Percentiles rank a stretch among this genome's conserved stretches.
These are phyloP conservation scores for Caenorhabditis sinica DNA, from an alignment of 2,888 invertebrate genomes.

Conservation along the genomic window DNA sequence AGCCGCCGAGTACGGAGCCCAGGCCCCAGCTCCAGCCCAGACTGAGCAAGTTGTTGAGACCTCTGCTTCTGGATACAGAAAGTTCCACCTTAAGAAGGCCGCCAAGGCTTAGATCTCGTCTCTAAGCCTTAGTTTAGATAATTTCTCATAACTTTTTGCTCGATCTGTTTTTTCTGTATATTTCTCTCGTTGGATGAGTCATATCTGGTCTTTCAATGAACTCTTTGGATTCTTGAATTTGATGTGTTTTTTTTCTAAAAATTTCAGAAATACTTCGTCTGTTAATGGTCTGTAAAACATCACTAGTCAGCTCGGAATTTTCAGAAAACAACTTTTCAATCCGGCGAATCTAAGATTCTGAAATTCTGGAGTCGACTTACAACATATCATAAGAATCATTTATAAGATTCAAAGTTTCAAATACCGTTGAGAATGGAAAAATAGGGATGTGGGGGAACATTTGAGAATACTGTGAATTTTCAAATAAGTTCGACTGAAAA, in stretches of 20 bases:
- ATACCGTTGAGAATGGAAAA: not conserved
- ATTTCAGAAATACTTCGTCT: too few species aligned
- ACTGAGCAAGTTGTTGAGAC: conserved; percentile 62
- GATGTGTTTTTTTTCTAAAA: too few species aligned
- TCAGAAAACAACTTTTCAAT: too few species aligned
- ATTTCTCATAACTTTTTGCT: conserved; percentile 15
- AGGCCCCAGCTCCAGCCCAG: conserved; percentile 38
- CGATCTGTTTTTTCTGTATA: conserved; percentile 58
- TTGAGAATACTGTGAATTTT: conserved; percentile 22
- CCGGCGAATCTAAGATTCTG: too few species aligned
- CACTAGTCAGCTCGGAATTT: too few species aligned
- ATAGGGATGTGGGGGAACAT: not conserved
- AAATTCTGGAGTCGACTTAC: too few species aligned
- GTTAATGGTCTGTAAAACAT: too few species aligned
- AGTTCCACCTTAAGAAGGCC: conserved; percentile 60
- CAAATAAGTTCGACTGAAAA: conserved; percentile 27
- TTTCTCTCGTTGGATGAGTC: conserved; percentile 55
- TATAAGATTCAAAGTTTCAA: too few species aligned
- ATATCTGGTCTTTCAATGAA: conserved; percentile 59
- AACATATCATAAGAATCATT: too few species aligned
- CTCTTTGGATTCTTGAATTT: conserved; percentile 36
- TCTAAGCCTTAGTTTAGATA: not conserved
- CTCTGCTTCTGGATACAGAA: conserved; percentile 63
- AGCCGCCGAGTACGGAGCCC: conserved; percentile 57
- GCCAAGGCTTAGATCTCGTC: conserved; percentile 58